Base-by-base conservation (phyloP, 2,797 vertebrate genomes). In the Phalloptychus januarius region DNA sequence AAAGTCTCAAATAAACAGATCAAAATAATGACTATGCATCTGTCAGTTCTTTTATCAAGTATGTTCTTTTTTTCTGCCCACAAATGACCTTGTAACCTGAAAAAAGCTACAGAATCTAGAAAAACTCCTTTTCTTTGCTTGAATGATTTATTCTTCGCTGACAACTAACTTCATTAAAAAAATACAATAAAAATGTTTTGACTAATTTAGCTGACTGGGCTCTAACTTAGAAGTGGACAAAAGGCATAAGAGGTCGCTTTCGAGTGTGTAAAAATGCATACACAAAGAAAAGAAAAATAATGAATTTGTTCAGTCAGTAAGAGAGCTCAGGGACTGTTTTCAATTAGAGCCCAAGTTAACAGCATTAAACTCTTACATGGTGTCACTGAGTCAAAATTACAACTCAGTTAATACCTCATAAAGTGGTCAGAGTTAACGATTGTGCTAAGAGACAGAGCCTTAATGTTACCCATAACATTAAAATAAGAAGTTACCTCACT, bases 331-430 rank as follows among this genome's bases (percentile, higher is more conserved):
- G 72, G 90, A 76, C 93, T 95, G 94, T 92, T 94, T 94, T 92
- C 93, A 94, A 94, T 94, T 94, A 94, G 86, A 83, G 78, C 84
- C 77, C 76, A 83, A 91, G 92, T 92, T 92, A 92, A 81, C 61
- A 72, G 83, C 90, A 92, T 93, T 93, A 93, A 94, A 94, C 88
- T 86, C 87, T 91, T 85, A 91, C 88, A 92, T 86, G 93, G 87
- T 93, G 94, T 94, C 90, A 91, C 87, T 89, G 94, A 92, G 89
- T 92, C 88, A 91, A 93, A 93, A 94, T 94, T 94, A 94, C 91
- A 93, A 94, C 92, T 93, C 92, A 94, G 93, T 96, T 95, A 95
- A 95, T 95, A 93, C 93, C 92, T 90, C 90, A 91, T 95, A 94
- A 94, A 95, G 93, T 90, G 90, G 92, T 93, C 92, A 84, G 91